Evolutionary conservation across 2,888 invertebrate species (phyloP).

Genomic region (Acanthosepion lycidas): DNA sequence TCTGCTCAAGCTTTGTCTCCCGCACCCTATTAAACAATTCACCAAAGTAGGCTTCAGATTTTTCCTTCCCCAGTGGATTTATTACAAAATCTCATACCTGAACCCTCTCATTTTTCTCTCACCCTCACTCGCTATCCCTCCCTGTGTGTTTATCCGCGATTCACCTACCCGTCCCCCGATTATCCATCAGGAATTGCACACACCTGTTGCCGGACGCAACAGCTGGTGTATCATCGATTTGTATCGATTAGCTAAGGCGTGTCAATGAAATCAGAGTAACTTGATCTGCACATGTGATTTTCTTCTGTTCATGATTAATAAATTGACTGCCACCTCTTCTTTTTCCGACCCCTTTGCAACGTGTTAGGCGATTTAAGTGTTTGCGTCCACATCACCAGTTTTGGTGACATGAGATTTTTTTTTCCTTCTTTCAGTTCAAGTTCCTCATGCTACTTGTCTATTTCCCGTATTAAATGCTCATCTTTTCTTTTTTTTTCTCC

Average conservation of each 20-base stretch:
- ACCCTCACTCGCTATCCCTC: background rate
- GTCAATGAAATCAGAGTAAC: constrained; percentile 22
- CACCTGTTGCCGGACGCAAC: background rate
- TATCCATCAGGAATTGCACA: background rate
- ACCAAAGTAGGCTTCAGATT: background rate
- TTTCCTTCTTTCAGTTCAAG: background rate
- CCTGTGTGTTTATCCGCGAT: background rate
- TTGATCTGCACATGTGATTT: background rate
- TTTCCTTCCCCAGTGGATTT: background rate
- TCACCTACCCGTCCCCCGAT: background rate
- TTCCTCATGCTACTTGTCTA: background rate
- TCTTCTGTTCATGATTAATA: background rate
- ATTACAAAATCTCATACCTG: background rate
- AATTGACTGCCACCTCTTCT: background rate
- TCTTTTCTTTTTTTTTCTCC: background rate
- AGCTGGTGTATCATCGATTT: background rate
- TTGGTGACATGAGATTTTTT: background rate
- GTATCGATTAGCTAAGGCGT: background rate
- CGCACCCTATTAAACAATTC: background rate
- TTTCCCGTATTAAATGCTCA: background rate
- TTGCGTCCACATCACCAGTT: background rate
- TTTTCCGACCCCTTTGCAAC: background rate
- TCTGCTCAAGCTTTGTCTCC: background rate
- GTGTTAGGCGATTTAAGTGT: background rate
- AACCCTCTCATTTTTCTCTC: background rate